A percentile compares a stretch with the other conserved stretches of the same genome.
phyloP scores from a whole-genome alignment of 2,888 invertebrate genomes.

The Pyrrhopygopsis socrates region DNA sequence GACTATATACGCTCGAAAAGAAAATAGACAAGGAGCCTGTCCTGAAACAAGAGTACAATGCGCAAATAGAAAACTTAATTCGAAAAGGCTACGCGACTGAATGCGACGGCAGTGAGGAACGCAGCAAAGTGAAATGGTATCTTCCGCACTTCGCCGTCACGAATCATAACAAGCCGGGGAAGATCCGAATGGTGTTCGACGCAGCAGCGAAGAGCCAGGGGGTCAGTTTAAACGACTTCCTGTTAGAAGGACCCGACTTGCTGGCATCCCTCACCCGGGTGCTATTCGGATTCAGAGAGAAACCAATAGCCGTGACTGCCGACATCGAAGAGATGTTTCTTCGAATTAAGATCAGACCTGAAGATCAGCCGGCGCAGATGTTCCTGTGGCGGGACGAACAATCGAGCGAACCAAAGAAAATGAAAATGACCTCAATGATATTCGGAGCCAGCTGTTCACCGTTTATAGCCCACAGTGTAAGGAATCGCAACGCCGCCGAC shows the following conservation, averaged over 20 bases:
- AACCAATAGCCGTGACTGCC: slow-evolving; percentile 63
- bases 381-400: slow-evolving; percentile 48
- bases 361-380: slow-evolving; percentile 39
- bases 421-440: not conserved
- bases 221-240: slow-evolving; percentile 58
- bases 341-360: slow-evolving; percentile 43
- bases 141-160: slow-evolving; percentile 74
- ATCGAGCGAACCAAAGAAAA: not conserved
- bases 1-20: too few species aligned
- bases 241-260: slow-evolving; percentile 72
- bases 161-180: slow-evolving; percentile 68
- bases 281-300: slow-evolving; percentile 72
- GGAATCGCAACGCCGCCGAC: not conserved
- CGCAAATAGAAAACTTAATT: too few species aligned
- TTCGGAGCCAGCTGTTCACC: not conserved
- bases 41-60: too few species aligned
- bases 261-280: slow-evolving; percentile 73
- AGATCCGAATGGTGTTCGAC: slow-evolving; percentile 65
- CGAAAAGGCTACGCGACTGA: slow-evolving; percentile 29
- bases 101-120: not conserved
- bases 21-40: too few species aligned
- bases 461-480: not conserved
- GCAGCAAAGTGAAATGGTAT: slow-evolving; percentile 22
- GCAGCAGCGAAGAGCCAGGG: slow-evolving; percentile 63
- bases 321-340: slow-evolving; percentile 83